Evolutionary conservation across 2,888 invertebrate species (phyloP).

Genomic region (Rotaria magnacalcarata): DNA sequence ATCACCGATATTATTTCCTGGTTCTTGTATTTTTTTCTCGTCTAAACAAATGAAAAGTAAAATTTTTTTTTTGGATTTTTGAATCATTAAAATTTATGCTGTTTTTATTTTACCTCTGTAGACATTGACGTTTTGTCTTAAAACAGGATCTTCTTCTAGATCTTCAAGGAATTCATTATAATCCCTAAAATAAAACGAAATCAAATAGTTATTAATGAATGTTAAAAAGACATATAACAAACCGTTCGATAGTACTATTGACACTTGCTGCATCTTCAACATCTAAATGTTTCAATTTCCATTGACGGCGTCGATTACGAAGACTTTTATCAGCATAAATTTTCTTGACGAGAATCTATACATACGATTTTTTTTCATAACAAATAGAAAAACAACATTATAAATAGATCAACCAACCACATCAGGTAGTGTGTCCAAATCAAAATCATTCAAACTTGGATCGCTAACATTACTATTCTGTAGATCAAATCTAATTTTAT

Average conservation of each 20-base stretch:
- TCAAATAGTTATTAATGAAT: neutral
- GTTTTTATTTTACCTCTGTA: conserved; percentile 63
- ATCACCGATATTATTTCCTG: neutral
- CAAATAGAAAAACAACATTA: neutral
- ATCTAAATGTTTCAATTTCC: conserved; percentile 83
- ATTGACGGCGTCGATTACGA: conserved; percentile 71
- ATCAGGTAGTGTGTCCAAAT: conserved; percentile 70
- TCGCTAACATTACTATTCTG: conserved; percentile 87
- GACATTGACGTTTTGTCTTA: conserved; percentile 86
- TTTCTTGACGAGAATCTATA: conserved; percentile 79
- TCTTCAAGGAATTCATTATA: conserved; percentile 93
- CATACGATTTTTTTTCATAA: neutral
- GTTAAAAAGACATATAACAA: neutral
- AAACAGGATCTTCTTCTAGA: conserved; percentile 83
- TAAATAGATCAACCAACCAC: conserved; percentile 62
- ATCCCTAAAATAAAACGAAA: conserved; percentile 66
- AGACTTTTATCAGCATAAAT: conserved; percentile 70
- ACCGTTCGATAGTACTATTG: conserved; percentile 48
- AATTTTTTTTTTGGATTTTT: neutral
- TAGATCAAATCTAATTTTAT: conserved; percentile 71
- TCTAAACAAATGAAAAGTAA: neutral
- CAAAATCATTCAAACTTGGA: conserved; percentile 75
- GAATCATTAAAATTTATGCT: neutral
- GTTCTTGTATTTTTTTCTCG: neutral
- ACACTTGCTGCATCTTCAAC: conserved; percentile 57